A percentile compares a stretch with the other conserved stretches of the same genome.
Evolutionary conservation across 2,888 invertebrate species (phyloP).

Genomic region (Meandrusa payeni): DNA sequence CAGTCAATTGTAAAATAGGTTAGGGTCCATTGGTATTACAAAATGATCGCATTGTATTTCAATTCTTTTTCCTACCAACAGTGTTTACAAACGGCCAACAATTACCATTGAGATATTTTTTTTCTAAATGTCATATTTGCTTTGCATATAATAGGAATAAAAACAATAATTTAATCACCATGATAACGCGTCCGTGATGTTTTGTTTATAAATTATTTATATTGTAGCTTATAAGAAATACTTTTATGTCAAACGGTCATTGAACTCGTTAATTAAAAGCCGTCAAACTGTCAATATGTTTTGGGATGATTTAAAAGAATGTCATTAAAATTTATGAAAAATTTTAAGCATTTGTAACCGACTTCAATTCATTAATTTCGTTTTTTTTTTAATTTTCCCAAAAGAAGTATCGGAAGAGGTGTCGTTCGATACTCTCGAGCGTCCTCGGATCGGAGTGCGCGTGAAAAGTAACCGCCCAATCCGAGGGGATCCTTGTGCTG

Average conservation of each 20-base stretch:
- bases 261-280: too few relatives aligned
- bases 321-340: too few relatives aligned
- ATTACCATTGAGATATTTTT: constrained; percentile 1
- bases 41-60: constrained; percentile 13
- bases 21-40: constrained; percentile 17
- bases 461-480: too few relatives aligned
- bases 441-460: too few relatives aligned
- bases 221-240: background rate
- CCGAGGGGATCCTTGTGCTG: too few relatives aligned
- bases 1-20: constrained; percentile 36
- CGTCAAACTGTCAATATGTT: too few relatives aligned
- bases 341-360: too few relatives aligned
- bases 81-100: background rate
- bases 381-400: too few relatives aligned
- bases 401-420: too few relatives aligned
- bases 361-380: too few relatives aligned
- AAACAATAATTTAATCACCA: background rate
- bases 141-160: constrained; percentile 7
- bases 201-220: constrained; percentile 1
- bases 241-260: background rate
- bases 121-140: constrained; percentile 3
- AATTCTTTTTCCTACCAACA: constrained; percentile 1
- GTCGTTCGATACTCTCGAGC: too few relatives aligned
- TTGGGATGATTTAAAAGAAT: too few relatives aligned
- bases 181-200: background rate